Base-by-base conservation (phyloP, 2,888 invertebrate species). In the Archips crataeganus region DNA sequence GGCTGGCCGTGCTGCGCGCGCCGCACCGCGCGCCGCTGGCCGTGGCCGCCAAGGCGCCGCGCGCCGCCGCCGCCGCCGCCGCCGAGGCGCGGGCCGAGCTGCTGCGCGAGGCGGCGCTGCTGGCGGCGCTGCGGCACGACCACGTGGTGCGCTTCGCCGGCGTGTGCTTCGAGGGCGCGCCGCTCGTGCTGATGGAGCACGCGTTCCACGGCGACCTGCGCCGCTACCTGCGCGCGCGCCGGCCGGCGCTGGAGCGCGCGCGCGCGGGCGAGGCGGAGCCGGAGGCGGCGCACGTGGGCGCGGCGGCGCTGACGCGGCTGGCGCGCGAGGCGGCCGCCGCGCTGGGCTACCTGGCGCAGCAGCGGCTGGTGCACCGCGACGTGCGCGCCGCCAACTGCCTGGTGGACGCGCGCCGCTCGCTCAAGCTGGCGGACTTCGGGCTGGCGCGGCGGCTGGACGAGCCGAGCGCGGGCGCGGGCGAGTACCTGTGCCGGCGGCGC, bases 131-230 rank as follows among this genome's bases (percentile, higher is more conserved):
- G 81, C 96, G 97, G 68, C 98, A 99, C 86, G 96, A 96, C 80
- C 98, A 98, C 87, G 96, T 99, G 59, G 96, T 98, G 8, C 96
- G 96, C 77, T 93, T 98, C 23, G 88, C 98, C 13, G 98, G 97
- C 0, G 98, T 98, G 11, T 91, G 91, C 77, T 97, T 97, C 78
- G 96, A 97, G 1, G 96, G 97, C 79, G 96, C 98, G 76, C 98
- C 98, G 0, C 96, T 98, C 9, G 96, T 98, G 80, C 97, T 98
- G 0, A 98, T 98, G 98, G 98, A 98, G 87, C 98, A 97, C 80
- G 98, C 98, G 95, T 94, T 98, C 5, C 98, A 98, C 84, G 98
- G 98, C 15, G 98, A 99, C 86, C 90, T 99, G 79, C 97, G 97
- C 85, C 97, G 97, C 0, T 99, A 97, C 87, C 93, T 99, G 59